These are phyloP conservation scores for Parthenolecanium corni DNA, from an alignment of 2,888 invertebrate genomes.

Conservation along the genomic window DNA sequence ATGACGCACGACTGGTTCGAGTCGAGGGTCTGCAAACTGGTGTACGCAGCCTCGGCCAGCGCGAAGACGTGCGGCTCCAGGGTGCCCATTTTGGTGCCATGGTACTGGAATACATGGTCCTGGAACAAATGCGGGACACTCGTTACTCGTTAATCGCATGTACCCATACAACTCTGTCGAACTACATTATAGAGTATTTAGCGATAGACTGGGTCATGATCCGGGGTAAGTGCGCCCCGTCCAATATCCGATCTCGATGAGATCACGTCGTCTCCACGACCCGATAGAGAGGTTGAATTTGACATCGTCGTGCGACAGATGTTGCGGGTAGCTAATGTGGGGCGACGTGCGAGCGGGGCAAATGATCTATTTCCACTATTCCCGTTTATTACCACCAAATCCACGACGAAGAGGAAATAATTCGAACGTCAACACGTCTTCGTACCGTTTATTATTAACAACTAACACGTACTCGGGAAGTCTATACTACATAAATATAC, in stretches of 20 bases:
- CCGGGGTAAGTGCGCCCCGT: not conserved
- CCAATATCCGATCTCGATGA: too few relatives aligned
- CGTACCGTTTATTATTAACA: too few relatives aligned
- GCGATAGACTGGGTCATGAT: too few relatives aligned
- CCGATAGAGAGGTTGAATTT: not conserved
- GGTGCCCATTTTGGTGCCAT: constrained; percentile 66
- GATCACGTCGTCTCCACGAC: not conserved
- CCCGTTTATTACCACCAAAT: too few relatives aligned
- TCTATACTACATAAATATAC: too few relatives aligned
- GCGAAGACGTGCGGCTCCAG: constrained; percentile 84
- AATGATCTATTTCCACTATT: too few relatives aligned
- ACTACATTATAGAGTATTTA: too few relatives aligned
- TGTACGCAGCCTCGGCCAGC: constrained; percentile 77
- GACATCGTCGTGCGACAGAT: not conserved
- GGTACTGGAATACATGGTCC: constrained; percentile 72
- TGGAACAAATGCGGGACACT: constrained; percentile 40
- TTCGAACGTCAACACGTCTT: too few relatives aligned
- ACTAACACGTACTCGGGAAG: too few relatives aligned
- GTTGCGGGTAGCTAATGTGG: not conserved
- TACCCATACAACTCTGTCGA: not conserved
- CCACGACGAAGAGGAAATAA: too few relatives aligned
- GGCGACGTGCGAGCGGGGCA: not conserved
- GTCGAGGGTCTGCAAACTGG: constrained; percentile 51
- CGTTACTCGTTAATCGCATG: too few relatives aligned
- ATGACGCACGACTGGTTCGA: constrained; percentile 74